Evolutionary conservation across 2,888 invertebrate genomes (phyloP), one percentile per base, ranked within the genome.

Genomic region (Agrotis exclamationis): DNA sequence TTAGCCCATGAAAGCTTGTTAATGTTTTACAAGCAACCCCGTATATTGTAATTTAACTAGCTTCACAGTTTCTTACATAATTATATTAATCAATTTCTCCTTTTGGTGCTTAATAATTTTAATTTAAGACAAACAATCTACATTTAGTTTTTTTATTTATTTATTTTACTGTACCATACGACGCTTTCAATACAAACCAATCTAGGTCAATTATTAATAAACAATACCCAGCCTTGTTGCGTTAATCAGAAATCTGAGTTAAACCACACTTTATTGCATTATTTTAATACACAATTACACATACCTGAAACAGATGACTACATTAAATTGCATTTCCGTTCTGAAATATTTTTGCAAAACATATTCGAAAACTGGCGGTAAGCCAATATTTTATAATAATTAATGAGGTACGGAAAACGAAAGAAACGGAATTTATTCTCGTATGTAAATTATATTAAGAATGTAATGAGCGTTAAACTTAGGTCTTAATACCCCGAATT

Each of bases 301-400:
- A 24, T n/a, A 44, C 7, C 4, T 24, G 2, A 39, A 22, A 6
- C 13, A 33, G 6, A 53, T 13, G 16, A 33, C 2, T 45, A 0
- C 13, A 59, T 45, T 0, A 1, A 13, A 33, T 57, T 20, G 18
- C 57, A 51, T 50, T 69, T 53, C 33, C 20, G 45, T 50, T 63
- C 24, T 58, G n/a, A n/a, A 24, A 59, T 69, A 39, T 7, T 47
- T 75, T 59, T 63, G 24, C 9, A 1, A 9, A 39, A 1, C 44
- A 47, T 18, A 54, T 44, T 60, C 7, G 16, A 22, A 33, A 18
- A 0, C 24, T 70, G 56, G 78, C 45, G 5, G 22, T 1, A 9
- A n/a, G 47, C 79, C 64, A 71, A 57, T 45, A 57, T 14, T 56
- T 33, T 16, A 7, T 22, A 16, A 56, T 48, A 63, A 74, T 28